Evolutionary conservation across 2,888 invertebrate genomes (phyloP).

Genomic region (Phrixothrix hirtus): DNA sequence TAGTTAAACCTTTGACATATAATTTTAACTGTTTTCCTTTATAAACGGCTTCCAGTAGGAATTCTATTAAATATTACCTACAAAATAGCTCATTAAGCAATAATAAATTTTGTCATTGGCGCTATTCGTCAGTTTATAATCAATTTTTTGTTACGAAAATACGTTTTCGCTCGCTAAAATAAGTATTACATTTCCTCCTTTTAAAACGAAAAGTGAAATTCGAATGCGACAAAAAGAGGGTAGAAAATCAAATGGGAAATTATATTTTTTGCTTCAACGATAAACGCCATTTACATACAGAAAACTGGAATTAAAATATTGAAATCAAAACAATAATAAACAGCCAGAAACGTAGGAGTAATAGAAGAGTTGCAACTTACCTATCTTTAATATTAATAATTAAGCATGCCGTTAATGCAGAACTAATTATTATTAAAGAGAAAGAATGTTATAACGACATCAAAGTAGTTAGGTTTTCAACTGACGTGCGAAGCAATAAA

Average conservation of each 20-base stretch:
- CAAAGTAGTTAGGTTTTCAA: too few relatives aligned
- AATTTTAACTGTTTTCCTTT: too few relatives aligned
- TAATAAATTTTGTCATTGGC: not conserved
- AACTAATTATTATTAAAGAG: too few relatives aligned
- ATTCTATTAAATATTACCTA: constrained; percentile 16
- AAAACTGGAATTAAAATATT: not conserved
- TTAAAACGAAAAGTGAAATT: not conserved
- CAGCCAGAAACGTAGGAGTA: too few relatives aligned
- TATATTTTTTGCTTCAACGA: not conserved
- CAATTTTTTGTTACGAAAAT: not conserved
- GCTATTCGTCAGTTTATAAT: not conserved
- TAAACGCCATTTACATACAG: not conserved
- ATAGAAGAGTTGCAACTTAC: too few relatives aligned
- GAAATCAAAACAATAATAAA: not conserved
- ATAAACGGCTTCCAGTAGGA: too few relatives aligned
- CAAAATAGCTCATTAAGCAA: constrained; percentile 18
- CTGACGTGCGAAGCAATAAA: too few relatives aligned
- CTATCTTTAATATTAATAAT: too few relatives aligned
- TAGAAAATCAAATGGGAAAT: constrained; percentile 15
- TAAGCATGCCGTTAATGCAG: too few relatives aligned
- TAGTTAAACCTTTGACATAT: too few relatives aligned
- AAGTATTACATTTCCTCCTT: constrained; percentile 8
- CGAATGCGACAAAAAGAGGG: constrained; percentile 6
- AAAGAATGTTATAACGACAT: too few relatives aligned
- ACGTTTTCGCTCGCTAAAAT: not conserved